These are phyloP conservation scores for Drosophila paulistorum DNA, from an alignment of 1,140 invertebrate species.

Conservation along the genomic window DNA sequence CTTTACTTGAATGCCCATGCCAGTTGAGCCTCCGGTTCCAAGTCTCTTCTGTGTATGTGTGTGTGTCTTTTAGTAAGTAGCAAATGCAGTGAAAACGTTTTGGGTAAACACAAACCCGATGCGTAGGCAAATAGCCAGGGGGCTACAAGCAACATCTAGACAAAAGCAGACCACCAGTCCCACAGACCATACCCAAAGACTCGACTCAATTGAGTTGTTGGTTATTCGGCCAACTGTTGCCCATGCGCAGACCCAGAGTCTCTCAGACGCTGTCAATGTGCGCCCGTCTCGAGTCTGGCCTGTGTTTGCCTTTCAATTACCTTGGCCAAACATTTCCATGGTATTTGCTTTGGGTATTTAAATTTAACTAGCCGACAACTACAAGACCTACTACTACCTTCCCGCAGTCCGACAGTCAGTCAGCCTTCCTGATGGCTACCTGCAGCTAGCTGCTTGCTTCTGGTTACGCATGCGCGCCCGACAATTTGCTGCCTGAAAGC, in stretches of 20 bases:
- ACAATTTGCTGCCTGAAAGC: conserved; percentile 74
- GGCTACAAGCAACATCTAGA: conserved; percentile 17
- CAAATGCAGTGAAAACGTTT: conserved; percentile 63
- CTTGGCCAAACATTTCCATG: conserved; percentile 57
- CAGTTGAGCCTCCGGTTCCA: conserved; percentile 5
- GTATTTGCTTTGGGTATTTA: conserved; percentile 64
- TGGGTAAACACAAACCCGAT: conserved; percentile 51
- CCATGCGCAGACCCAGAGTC: conserved; percentile 64
- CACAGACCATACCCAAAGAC: background rate
- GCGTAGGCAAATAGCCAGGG: conserved; percentile 43
- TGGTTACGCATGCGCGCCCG: conserved; percentile 64
- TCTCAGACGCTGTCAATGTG: conserved; percentile 8
- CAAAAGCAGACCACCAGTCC: conserved; percentile 3
- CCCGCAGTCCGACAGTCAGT: background rate
- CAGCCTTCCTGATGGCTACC: too few species aligned
- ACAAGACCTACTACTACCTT: conserved; percentile 13
- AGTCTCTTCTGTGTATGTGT: background rate
- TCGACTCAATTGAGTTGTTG: conserved; percentile 57
- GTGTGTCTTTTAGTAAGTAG: conserved; percentile 27
- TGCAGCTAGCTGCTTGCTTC: conserved; percentile 18
- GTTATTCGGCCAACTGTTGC: conserved; percentile 43
- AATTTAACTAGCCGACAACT: conserved; percentile 57
- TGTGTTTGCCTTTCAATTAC: conserved; percentile 69
- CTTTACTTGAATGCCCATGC: background rate
- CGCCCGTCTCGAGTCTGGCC: background rate